A percentile compares a stretch with the other conserved stretches of the same genome.
Conservation (phyloP, 1,140 invertebrate species). For the Pseudoatta argentina region DNA sequence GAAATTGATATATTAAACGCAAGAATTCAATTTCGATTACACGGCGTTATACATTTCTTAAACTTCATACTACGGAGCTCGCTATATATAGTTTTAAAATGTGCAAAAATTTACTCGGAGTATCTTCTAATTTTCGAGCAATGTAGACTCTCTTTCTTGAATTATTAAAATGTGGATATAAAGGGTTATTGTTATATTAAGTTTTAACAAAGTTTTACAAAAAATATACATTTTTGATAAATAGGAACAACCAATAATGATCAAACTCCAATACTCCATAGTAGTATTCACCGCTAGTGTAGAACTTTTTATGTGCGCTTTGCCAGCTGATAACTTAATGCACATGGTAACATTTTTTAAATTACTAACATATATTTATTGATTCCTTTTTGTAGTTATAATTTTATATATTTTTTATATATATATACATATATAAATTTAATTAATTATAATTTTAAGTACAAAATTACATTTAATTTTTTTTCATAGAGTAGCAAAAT, state of each 20-base stretch:
- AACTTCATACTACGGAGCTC: too few species aligned
- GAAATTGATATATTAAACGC: too few species aligned
- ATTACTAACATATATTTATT: too few species aligned
- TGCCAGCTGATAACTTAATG: conserved; percentile 65
- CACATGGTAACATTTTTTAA: conserved; percentile 41
- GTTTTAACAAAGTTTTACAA: background rate
- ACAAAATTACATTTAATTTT: background rate
- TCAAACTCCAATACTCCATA: conserved; percentile 66
- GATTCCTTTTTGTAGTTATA: too few species aligned
- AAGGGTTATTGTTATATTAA: background rate
- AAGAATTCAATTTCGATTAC: too few species aligned
- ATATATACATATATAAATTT: too few species aligned
- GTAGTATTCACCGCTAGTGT: conserved; percentile 63
- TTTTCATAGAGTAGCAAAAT: conserved; percentile 41
- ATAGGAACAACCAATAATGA: conserved; percentile 63
- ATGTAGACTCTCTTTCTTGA: background rate
- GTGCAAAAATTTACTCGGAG: too few species aligned
- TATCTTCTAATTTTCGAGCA: too few species aligned
- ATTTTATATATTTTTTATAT: too few species aligned
- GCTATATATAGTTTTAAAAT: too few species aligned
- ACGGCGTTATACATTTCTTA: too few species aligned
- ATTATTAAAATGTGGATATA: background rate
- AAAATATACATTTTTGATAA: conserved; percentile 5
- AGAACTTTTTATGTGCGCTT: conserved; percentile 72
- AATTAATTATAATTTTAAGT: background rate